Evolutionary conservation across 2,888 invertebrate genomes (phyloP), one percentile per base, ranked within the genome.

Genomic region (Microchrysa polita): DNA sequence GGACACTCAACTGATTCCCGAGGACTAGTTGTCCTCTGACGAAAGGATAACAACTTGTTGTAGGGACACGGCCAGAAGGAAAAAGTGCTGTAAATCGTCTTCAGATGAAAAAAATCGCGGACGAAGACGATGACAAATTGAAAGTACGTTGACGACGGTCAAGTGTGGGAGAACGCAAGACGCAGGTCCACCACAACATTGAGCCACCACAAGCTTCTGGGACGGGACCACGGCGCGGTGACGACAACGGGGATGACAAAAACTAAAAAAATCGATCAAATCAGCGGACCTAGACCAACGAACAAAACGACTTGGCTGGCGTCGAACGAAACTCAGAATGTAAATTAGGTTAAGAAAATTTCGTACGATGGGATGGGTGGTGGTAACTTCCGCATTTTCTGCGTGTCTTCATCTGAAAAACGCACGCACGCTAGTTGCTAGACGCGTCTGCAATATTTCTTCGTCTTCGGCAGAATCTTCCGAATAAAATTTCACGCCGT

Each of bases 201-300:
- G n/a, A n/a, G n/a, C n/a, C n/a, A n/a, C n/a, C n/a, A n/a, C n/a
- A n/a, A n/a, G n/a, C n/a, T n/a, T n/a, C n/a, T n/a, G n/a, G n/a
- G n/a, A n/a, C 14, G 52, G 34, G 42, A 34, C 55, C 27, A 18
- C 67, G 18, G 42, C 55, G 57, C 27, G 34, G 34, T 27, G 53
- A 48, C 22, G 20, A 67, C 27, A 53, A 18, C 4, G 7, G 27
- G 27, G 7, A 34, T 7, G 7, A 53, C 53, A 22, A 67, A 69
- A 69, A 69, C 57, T n/a, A n/a, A n/a, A 55, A 69, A 69, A 69
- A 69, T 69, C 69, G 69, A 69, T 69, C 69, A 57, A 57, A 69
- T n/a, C 22, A 34, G 57, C 69, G 69, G 40, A 53, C 40, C 12
- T n/a, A n/a, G 40, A 40, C 44, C 18, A 27, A n/a, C n/a, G n/a